A percentile compares a stretch with the other conserved stretches of the same genome.
These are phyloP conservation scores for Bombus turneri DNA, from an alignment of 1,140 invertebrate genomes.

Conservation along the genomic window DNA sequence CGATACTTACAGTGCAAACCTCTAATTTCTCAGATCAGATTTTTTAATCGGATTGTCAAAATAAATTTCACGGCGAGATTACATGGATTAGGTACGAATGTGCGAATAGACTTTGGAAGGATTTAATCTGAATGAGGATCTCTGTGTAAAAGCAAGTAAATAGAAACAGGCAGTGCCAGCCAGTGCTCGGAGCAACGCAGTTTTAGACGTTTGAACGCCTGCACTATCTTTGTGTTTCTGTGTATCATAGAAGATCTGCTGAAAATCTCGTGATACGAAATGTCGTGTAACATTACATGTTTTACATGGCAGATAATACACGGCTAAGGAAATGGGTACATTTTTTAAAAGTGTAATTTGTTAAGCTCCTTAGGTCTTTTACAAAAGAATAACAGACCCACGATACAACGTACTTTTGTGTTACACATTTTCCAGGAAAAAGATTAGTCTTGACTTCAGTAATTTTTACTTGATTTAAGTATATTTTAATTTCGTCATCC, in stretches of 20 bases:
- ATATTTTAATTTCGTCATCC: too few species aligned
- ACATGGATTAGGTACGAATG: not conserved
- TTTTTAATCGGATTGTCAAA: too few species aligned
- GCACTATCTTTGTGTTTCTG: constrained; percentile 62
- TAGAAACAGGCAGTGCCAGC: constrained; percentile 70
- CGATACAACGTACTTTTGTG: too few species aligned
- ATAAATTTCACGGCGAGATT: not conserved
- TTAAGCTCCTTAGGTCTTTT: not conserved
- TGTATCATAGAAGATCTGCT: not conserved
- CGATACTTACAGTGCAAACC: not conserved
- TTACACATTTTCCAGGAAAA: too few species aligned
- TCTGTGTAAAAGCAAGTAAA: constrained; percentile 68
- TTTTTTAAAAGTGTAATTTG: not conserved
- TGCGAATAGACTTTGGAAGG: not conserved
- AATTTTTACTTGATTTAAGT: too few species aligned
- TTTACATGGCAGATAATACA: not conserved
- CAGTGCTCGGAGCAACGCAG: constrained; percentile 62
- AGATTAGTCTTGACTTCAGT: too few species aligned
- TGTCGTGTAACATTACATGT: constrained; percentile 10
- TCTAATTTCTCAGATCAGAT: not conserved
- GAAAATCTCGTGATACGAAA: constrained; percentile 46
- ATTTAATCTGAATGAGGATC: constrained; percentile 44
- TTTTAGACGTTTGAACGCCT: constrained; percentile 49
- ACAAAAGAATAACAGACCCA: too few species aligned
- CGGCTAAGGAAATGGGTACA: not conserved